phyloP scores from a whole-genome alignment of 2,888 invertebrate genomes.

The Antitype chi region DNA sequence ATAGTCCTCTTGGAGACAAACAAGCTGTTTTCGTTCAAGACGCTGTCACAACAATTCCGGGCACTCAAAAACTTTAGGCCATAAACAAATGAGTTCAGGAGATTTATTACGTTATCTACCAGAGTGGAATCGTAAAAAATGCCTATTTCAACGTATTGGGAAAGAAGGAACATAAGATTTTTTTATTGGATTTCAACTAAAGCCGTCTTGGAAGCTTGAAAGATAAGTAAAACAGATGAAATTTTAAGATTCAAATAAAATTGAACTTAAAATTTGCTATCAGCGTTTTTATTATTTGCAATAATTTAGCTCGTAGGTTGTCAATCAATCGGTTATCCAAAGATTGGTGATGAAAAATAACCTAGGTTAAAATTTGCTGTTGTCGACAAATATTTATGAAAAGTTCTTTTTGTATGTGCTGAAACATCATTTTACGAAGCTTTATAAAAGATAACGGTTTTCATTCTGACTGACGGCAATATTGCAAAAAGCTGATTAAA shows the following conservation, averaged over 20 bases:
- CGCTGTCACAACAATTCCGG: constrained; percentile 47
- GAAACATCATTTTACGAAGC: constrained; percentile 26
- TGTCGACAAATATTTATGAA: constrained; percentile 6
- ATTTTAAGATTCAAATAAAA: constrained; percentile 2
- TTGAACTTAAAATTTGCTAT: neutral
- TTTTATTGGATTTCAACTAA: constrained; percentile 54
- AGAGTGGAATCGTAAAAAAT: constrained; percentile 56
- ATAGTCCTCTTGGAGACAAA: constrained; percentile 42
- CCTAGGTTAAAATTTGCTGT: neutral
- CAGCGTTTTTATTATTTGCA: neutral
- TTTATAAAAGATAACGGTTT: constrained; percentile 26
- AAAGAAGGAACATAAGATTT: constrained; percentile 28
- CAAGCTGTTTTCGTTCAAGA: constrained; percentile 53
- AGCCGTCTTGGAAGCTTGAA: constrained; percentile 13
- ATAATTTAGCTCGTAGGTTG: neutral
- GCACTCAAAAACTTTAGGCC: constrained; percentile 64
- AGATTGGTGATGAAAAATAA: neutral
- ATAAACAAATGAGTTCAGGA: constrained; percentile 64
- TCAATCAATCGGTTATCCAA: neutral
- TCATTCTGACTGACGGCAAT: constrained; percentile 15
- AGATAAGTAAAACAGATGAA: neutral
- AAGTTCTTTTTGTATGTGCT: neutral
- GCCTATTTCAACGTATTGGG: constrained; percentile 44
- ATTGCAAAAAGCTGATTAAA: constrained; percentile 20
- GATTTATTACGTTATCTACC: constrained; percentile 58